Conservation (phyloP, 2,113 vertebrate genomes). For the Cromileptes altivelis region DNA sequence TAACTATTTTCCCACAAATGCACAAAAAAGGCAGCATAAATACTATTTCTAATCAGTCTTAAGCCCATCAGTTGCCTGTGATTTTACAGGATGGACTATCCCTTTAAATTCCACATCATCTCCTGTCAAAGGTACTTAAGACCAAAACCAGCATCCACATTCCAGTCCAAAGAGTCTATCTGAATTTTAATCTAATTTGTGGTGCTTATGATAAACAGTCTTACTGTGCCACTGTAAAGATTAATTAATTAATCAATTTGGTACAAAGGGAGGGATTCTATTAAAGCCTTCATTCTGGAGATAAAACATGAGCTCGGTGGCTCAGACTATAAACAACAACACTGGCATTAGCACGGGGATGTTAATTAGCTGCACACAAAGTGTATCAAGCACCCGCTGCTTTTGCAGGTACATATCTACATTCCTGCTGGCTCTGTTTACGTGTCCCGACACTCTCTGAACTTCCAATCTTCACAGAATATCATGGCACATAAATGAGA, state of each 20-base stretch:
- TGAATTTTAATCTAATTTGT: constrained; percentile 61
- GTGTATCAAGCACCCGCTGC: constrained; percentile 69
- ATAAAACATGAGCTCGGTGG: constrained; percentile 32
- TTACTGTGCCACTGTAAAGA: constrained; percentile 38
- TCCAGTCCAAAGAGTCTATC: constrained; percentile 40
- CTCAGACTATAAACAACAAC: constrained; percentile 36
- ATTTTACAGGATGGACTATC: constrained; percentile 16
- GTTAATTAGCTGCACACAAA: constrained; percentile 79
- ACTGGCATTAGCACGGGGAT: constrained; percentile 56
- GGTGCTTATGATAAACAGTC: constrained; percentile 52
- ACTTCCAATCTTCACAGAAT: constrained; percentile 19
- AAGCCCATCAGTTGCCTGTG: background rate
- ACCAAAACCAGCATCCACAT: constrained; percentile 28
- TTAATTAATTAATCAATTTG: background rate
- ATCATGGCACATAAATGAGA: background rate
- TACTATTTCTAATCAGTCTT: constrained; percentile 2
- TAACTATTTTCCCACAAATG: constrained; percentile 37
- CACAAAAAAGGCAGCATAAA: constrained; percentile 5
- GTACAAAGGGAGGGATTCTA: constrained; percentile 32
- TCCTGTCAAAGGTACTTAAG: constrained; percentile 34
- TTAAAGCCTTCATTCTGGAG: constrained; percentile 30
- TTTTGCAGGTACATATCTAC: constrained; percentile 80
- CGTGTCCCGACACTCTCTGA: constrained; percentile 32
- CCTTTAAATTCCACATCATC: constrained; percentile 47
- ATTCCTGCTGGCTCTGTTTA: constrained; percentile 78